A percentile compares a stretch with the other conserved stretches of the same genome.
Conservation (phyloP, 2,113 vertebrate species). For the Microcebus jonahi region DNA sequence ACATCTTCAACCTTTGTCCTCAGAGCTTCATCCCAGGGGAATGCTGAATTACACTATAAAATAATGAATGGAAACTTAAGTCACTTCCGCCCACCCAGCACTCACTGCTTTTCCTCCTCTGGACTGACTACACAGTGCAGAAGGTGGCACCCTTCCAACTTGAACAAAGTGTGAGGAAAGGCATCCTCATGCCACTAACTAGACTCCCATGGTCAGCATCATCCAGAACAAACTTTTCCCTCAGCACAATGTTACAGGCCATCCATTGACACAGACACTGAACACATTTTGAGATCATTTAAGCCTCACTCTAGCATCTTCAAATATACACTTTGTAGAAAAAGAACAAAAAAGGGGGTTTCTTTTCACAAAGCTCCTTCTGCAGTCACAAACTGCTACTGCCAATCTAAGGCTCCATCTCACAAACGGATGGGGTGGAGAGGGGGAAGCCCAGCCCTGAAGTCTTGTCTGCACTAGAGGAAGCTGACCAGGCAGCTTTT, state of each 20-base stretch:
- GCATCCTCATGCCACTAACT: not conserved
- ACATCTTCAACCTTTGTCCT: constrained; percentile 60
- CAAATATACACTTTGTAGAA: not conserved
- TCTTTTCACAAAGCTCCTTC: constrained; percentile 20
- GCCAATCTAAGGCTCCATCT: not conserved
- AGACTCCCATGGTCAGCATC: not conserved
- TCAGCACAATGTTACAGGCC: not conserved
- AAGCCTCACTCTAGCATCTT: not conserved
- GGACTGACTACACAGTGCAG: not conserved
- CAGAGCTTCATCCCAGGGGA: constrained; percentile 47
- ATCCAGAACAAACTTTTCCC: not conserved
- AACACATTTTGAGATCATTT: not conserved
- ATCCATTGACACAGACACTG: not conserved
- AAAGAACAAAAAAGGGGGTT: not conserved
- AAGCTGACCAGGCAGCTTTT: constrained; percentile 57
- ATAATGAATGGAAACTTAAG: constrained; percentile 78
- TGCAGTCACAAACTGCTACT: not conserved
- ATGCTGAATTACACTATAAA: constrained; percentile 68
- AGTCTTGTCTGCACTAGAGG: not conserved
- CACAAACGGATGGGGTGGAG: not conserved
- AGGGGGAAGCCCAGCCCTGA: not conserved
- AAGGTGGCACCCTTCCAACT: constrained; percentile 33
- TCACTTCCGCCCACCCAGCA: constrained; percentile 58
- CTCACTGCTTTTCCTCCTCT: constrained; percentile 11
- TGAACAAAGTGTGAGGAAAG: constrained; percentile 5